Percentiles rank a stretch among this genome's conserved stretches.
These are phyloP conservation scores for Toxotes lorentzi DNA, from an alignment of 2,797 vertebrate genomes.

Conservation along the genomic window DNA sequence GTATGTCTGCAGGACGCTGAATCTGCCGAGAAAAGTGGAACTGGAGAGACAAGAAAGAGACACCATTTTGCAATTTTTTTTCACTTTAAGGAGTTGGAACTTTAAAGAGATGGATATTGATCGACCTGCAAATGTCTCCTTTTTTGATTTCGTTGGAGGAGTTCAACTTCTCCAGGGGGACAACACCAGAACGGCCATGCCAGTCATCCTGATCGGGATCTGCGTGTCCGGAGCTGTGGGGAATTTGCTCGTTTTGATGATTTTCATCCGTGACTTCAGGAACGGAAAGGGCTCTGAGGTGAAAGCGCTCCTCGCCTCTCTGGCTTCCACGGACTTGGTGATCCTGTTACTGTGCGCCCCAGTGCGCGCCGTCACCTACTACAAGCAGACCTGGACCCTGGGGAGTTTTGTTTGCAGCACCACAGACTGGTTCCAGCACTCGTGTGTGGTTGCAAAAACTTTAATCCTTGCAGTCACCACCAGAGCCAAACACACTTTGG, in stretches of 20 bases:
- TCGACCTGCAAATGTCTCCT: slow-evolving; percentile 77
- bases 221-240: slow-evolving; percentile 82
- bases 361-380: slow-evolving; percentile 82
- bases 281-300: slow-evolving; percentile 78
- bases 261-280: slow-evolving; percentile 78
- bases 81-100: slow-evolving; percentile 9
- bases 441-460: slow-evolving; percentile 84
- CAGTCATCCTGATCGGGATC: slow-evolving; percentile 79
- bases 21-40: slow-evolving; percentile 7
- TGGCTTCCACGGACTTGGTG: slow-evolving; percentile 83
- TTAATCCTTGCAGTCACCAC: slow-evolving; percentile 82
- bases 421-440: slow-evolving; percentile 88
- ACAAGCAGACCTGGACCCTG: slow-evolving; percentile 84
- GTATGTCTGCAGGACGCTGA: background rate
- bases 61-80: background rate
- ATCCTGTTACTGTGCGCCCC: slow-evolving; percentile 84
- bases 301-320: slow-evolving; percentile 79
- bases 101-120: slow-evolving; percentile 67
- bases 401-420: slow-evolving; percentile 84
- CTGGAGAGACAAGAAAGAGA: background rate
- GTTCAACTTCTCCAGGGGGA: slow-evolving; percentile 78
- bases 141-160: slow-evolving; percentile 80
- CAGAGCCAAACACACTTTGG: slow-evolving; percentile 76
- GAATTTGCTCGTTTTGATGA: slow-evolving; percentile 82
- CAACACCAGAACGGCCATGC: slow-evolving; percentile 77